These are phyloP conservation scores for Eira barbara DNA, from an alignment of 2,113 vertebrate genomes.

Conservation along the genomic window DNA sequence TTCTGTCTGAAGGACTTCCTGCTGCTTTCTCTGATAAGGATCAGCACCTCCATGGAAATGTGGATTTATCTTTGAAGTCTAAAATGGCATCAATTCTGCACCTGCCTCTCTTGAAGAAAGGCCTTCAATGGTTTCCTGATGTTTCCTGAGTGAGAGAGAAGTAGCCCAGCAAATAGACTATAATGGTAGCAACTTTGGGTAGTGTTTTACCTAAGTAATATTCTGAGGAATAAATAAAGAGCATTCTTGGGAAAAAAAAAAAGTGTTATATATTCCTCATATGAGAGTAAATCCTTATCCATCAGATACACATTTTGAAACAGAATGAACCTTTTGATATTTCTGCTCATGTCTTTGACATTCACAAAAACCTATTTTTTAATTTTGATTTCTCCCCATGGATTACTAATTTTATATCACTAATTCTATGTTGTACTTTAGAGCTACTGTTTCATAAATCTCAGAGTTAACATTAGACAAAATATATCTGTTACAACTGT, in stretches of 20 bases:
- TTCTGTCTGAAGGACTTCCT: conserved; percentile 52
- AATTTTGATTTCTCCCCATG: not conserved
- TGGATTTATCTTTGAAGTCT: conserved; percentile 57
- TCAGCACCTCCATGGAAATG: conserved; percentile 11
- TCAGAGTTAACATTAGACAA: not conserved
- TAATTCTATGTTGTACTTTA: not conserved
- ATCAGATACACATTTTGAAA: conserved; percentile 9
- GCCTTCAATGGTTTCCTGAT: not conserved
- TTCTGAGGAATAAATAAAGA: conserved; percentile 33
- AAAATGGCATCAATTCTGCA: conserved; percentile 32
- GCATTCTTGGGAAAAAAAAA: not conserved
- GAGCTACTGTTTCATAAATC: not conserved
- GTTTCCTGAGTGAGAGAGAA: not conserved
- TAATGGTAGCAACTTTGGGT: not conserved
- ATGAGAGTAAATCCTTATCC: conserved; percentile 1
- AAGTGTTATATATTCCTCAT: not conserved
- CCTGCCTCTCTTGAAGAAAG: conserved; percentile 44
- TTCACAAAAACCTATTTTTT: conserved; percentile 31
- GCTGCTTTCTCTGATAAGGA: conserved; percentile 29
- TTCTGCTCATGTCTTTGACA: conserved; percentile 24
- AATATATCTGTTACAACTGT: not conserved
- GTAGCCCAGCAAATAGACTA: not conserved
- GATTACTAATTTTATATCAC: not conserved
- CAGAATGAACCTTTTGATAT: conserved; percentile 35
- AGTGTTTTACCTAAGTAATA: not conserved